Percentiles rank a stretch among this genome's conserved stretches.
phyloP scores from a whole-genome alignment of 2,888 invertebrate species.

The Adelphocoris suturalis region DNA sequence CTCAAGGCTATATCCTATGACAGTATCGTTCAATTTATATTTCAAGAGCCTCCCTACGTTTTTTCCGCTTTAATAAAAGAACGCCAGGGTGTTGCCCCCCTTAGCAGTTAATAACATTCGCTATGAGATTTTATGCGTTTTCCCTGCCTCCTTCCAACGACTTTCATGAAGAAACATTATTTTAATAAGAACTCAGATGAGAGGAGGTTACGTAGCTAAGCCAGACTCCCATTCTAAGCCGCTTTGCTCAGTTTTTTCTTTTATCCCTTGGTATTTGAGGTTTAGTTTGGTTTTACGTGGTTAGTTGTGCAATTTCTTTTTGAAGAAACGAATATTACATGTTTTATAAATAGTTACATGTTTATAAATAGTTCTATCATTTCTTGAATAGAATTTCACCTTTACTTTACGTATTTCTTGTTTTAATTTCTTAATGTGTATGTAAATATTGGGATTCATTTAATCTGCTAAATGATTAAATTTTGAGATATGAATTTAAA shows the following conservation, averaged over 20 bases:
- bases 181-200: constrained; percentile 20
- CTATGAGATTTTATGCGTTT: constrained; percentile 53
- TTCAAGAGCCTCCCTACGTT: constrained; percentile 17
- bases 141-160: background rate
- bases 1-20: background rate
- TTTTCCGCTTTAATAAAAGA: constrained; percentile 27
- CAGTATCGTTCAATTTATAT: constrained; percentile 39
- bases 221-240: background rate
- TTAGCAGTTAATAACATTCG: constrained; percentile 56
- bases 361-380: no score
- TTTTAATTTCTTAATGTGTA: no score
- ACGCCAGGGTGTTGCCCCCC: constrained; percentile 10
- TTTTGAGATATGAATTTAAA: no score
- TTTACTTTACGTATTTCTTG: no score
- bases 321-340: no score
- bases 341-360: no score
- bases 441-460: no score
- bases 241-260: background rate
- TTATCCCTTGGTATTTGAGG: no score
- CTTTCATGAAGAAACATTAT: constrained; percentile 42
- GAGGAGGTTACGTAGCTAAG: background rate
- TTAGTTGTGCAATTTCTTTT: no score
- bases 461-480: no score
- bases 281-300: no score
- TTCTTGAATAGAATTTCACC: no score